These are phyloP conservation scores for Hypsibius dujardini DNA, from an alignment of 1,140 invertebrate species.

Conservation along the genomic window DNA sequence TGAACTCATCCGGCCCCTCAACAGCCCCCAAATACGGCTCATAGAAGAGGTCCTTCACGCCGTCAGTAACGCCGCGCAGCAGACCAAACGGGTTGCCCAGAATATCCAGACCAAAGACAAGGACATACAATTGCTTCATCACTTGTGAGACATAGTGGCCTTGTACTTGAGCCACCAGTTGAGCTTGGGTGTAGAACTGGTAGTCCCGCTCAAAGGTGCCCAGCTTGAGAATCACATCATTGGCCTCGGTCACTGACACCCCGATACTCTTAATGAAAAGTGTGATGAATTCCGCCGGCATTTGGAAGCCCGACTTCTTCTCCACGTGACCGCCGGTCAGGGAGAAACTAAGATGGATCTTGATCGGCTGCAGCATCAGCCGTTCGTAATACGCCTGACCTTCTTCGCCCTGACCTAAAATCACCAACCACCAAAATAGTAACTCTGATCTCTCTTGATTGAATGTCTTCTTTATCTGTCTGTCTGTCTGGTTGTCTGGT, in stretches of 20 bases:
- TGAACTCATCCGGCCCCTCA: constrained; percentile 11
- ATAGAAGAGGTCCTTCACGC: constrained; percentile 92
- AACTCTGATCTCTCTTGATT: no score
- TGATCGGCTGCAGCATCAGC: constrained; percentile 19
- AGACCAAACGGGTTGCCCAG: constrained; percentile 94
- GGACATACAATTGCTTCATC: constrained; percentile 81
- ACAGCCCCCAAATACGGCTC: constrained; percentile 52
- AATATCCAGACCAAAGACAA: constrained; percentile 91
- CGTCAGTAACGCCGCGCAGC: constrained; percentile 75
- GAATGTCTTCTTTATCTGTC: no score
- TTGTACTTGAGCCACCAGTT: constrained; percentile 61
- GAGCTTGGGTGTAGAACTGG: constrained; percentile 40
- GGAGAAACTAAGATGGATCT: constrained; percentile 64
- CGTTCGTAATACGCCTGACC: constrained; percentile 7
- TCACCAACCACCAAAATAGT: no score
- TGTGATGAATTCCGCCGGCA: constrained; percentile 46
- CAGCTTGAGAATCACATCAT: constrained; percentile 96
- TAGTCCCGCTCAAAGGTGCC: constrained; percentile 83
- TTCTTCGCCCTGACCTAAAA: constrained; percentile 29
- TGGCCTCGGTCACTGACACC: constrained; percentile 84
- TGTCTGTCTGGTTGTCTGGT: no score
- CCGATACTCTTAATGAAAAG: constrained; percentile 81
- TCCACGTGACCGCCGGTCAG: constrained; percentile 41
- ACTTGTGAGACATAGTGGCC: constrained; percentile 50
- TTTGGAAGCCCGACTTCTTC: constrained; percentile 29